A percentile compares a stretch with the other conserved stretches of the same genome.
Evolutionary conservation across 2,888 invertebrate genomes (phyloP).

Genomic region (Deilephila porcellus): DNA sequence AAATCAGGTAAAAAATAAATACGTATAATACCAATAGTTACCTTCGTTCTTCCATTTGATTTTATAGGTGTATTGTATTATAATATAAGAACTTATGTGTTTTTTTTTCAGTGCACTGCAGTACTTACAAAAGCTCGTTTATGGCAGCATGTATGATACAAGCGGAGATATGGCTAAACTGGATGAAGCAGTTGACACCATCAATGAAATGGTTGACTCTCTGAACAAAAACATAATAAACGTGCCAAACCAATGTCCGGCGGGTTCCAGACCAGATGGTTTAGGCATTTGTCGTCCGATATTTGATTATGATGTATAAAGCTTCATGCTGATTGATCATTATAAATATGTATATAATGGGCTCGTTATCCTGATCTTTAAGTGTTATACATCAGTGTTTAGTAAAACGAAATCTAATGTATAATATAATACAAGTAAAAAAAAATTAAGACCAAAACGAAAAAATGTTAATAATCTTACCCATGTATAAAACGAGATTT

Average conservation of each 20-base stretch:
- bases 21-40: too few species aligned
- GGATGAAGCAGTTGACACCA: background rate
- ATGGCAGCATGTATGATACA: background rate
- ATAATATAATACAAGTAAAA: too few species aligned
- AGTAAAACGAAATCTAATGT: too few species aligned
- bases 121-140: background rate
- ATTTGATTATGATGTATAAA: background rate
- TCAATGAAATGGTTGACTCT: background rate
- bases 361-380: background rate
- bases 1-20: too few species aligned
- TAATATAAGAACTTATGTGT: too few species aligned
- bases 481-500: too few species aligned
- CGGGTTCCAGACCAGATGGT: constrained; percentile 62
- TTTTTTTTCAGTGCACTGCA: background rate
- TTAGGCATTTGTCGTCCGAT: constrained; percentile 58
- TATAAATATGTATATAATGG: background rate
- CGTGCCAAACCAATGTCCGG: constrained; percentile 66
- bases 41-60: too few species aligned
- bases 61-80: too few species aligned
- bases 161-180: background rate
- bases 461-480: too few species aligned
- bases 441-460: too few species aligned
- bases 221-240: constrained; percentile 51
- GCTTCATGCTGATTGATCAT: constrained; percentile 23
- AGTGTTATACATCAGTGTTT: too few species aligned